phyloP scores from a whole-genome alignment of 2,888 invertebrate genomes.

The Chironomus riparius region DNA sequence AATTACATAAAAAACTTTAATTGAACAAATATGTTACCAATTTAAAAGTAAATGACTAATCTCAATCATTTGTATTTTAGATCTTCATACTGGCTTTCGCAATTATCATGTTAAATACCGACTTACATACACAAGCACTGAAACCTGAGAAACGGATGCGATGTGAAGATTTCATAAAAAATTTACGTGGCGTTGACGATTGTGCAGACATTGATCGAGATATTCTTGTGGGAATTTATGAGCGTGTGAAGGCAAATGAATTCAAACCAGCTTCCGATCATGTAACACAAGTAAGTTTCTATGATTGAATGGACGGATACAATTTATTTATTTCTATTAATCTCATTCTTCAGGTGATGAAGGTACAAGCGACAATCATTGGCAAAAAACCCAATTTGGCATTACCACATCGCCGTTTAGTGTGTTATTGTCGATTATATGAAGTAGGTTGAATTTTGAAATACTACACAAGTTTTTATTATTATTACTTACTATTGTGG shows the following conservation, averaged over 20 bases:
- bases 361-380: slow-evolving; percentile 94
- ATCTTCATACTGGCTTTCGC: slow-evolving; percentile 88
- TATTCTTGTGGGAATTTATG: slow-evolving; percentile 89
- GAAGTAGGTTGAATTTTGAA: slow-evolving; percentile 49
- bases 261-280: slow-evolving; percentile 86
- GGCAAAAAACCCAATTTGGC: slow-evolving; percentile 96
- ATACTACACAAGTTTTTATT: neutral
- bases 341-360: slow-evolving; percentile 55
- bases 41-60: too few relatives aligned
- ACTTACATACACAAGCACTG: slow-evolving; percentile 91
- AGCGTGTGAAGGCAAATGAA: slow-evolving; percentile 88
- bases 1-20: too few relatives aligned
- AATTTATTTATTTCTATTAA: neutral
- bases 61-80: slow-evolving; percentile 38
- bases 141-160: slow-evolving; percentile 95
- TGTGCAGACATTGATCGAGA: slow-evolving; percentile 90
- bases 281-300: slow-evolving; percentile 49
- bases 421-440: slow-evolving; percentile 97
- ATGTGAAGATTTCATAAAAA: slow-evolving; percentile 88
- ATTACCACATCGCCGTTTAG: slow-evolving; percentile 87
- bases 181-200: slow-evolving; percentile 90
- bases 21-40: too few relatives aligned
- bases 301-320: neutral
- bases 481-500: neutral
- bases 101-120: slow-evolving; percentile 98